A percentile compares a stretch with the other conserved stretches of the same genome.
phyloP scores from a whole-genome alignment of 2,888 invertebrate genomes.

The Lochmaea capreae region DNA sequence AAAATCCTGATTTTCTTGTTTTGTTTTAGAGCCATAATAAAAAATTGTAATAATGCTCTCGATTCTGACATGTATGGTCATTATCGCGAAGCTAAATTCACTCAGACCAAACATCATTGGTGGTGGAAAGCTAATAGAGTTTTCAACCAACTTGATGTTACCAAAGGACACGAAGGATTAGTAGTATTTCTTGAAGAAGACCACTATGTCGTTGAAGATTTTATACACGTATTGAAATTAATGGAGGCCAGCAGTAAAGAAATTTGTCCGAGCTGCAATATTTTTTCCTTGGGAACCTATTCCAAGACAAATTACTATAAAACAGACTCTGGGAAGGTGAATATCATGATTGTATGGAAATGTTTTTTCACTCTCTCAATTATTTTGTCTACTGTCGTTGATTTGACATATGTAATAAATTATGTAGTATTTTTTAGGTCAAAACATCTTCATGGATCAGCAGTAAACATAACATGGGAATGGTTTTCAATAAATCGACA shows the following conservation, averaged over 20 bases:
- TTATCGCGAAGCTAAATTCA: conserved; percentile 95
- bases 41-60: conserved; percentile 90
- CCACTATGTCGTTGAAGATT: conserved; percentile 97
- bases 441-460: conserved; percentile 95
- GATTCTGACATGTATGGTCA: conserved; percentile 97
- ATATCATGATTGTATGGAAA: too few relatives aligned
- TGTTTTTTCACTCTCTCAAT: too few relatives aligned
- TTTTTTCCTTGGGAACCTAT: conserved; percentile 94
- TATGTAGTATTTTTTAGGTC: conserved; percentile 70
- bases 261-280: conserved; percentile 89
- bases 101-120: conserved; percentile 99
- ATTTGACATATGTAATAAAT: too few relatives aligned
- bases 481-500: conserved; percentile 90
- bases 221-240: conserved; percentile 85
- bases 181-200: conserved; percentile 97
- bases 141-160: conserved; percentile 90
- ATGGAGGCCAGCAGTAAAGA: conserved; percentile 82
- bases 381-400: too few relatives aligned
- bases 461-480: conserved; percentile 99
- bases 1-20: background rate
- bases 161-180: conserved; percentile 84
- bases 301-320: conserved; percentile 93
- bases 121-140: conserved; percentile 99
- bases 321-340: conserved; percentile 76
- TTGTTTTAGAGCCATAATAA: conserved; percentile 78